Percentiles rank a stretch among this genome's conserved stretches.
Conservation (phyloP, 2,797 vertebrate species). For the Acestrorhynchus altus region DNA sequence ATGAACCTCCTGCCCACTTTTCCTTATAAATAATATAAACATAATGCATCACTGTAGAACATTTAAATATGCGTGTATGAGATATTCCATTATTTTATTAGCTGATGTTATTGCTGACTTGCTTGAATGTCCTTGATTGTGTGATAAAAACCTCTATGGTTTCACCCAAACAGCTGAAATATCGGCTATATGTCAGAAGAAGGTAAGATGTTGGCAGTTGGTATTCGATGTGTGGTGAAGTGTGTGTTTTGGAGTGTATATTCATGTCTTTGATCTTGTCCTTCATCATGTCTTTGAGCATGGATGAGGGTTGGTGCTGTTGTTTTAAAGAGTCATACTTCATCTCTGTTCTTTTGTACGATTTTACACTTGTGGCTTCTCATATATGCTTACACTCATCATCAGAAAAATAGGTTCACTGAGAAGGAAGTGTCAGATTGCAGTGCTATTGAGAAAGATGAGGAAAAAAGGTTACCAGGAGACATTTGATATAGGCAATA, state of each 20-base stretch:
- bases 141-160: constrained; percentile 66
- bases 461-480: too few species aligned
- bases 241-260: constrained; percentile 67
- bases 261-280: neutral
- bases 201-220: constrained; percentile 85
- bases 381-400: constrained; percentile 3
- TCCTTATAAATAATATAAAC: constrained; percentile 14
- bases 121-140: neutral
- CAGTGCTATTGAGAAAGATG: too few species aligned
- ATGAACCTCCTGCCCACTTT: constrained; percentile 31
- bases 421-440: too few species aligned
- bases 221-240: constrained; percentile 47
- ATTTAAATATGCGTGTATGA: constrained; percentile 9
- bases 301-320: neutral
- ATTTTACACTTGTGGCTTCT: neutral
- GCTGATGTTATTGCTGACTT: neutral
- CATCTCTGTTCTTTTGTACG: neutral
- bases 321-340: neutral
- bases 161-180: constrained; percentile 95
- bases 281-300: neutral
- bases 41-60: constrained; percentile 9
- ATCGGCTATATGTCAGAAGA: constrained; percentile 99
- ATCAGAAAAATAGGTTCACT: too few species aligned
- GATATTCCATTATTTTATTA: neutral
- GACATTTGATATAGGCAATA: too few species aligned